Base-by-base conservation (phyloP, 1,140 invertebrate species). In the Cydia pomonella region DNA sequence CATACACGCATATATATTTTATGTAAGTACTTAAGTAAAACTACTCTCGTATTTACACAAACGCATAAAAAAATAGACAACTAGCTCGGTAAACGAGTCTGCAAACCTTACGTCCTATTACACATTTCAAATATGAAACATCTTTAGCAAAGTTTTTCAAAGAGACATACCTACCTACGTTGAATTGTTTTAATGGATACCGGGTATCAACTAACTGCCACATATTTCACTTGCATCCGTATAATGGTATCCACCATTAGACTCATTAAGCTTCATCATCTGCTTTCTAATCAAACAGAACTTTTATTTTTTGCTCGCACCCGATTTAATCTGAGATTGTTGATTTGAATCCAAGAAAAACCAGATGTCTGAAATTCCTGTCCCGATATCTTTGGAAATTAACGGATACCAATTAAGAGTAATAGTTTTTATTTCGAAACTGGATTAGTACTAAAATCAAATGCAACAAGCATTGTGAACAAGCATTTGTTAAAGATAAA, bases 251-350 rank as follows among this genome's bases (percentile, higher is more conserved):
- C 53, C 53, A 59, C 21, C 53, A 59, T 59, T 59, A 59, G 78
- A 47, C 81, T 86, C 83, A 86, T 86, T 85, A 87, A 69, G 66
- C 27, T 27, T 63, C 69, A 53, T 79, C 84, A 86, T 86, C 86
- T 86, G 86, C 80, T 84, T 86, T 81, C 83, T 84, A 84, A 85
- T 82, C 80, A 78, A 77, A 74, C 77, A 78, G 80, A 80, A 79
- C 79, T 79, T 74, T n/a, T 72, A 75, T 80, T 80, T 85, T 87
- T 87, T 85, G 79, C 75, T 64, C 44, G 71, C 47, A 53, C 50
- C 75, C 41, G 81, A 86, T 82, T 83, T 81, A 81, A 84, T 83
- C 78, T 74, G 44, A 77, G 83, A 83, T 87, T 82, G 82, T 75
- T 64, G 59, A 50, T 38, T 69, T 41, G 41, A 27, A 74, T 74